These are phyloP conservation scores for Thysanoteuthis rhombus DNA, from an alignment of 2,888 invertebrate genomes.

Conservation along the genomic window DNA sequence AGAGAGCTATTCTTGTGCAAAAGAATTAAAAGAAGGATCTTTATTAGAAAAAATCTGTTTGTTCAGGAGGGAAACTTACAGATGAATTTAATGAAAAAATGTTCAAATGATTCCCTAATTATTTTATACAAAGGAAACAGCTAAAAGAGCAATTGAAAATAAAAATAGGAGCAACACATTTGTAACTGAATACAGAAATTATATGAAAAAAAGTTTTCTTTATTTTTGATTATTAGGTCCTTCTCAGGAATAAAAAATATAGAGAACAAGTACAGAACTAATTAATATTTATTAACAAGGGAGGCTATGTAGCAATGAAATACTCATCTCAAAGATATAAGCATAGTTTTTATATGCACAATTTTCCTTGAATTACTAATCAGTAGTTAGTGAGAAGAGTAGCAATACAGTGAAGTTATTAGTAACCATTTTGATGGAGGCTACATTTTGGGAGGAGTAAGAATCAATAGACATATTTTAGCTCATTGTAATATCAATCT, in stretches of 20 bases:
- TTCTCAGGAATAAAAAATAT: neutral
- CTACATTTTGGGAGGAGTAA: neutral
- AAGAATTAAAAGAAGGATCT: neutral
- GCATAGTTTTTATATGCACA: neutral
- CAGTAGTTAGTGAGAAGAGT: neutral
- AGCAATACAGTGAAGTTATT: neutral
- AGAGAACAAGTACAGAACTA: neutral
- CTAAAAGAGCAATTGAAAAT: neutral
- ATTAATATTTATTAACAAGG: conserved; percentile 12
- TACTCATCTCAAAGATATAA: too few relatives aligned
- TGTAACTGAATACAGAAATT: neutral
- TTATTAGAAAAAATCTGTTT: neutral
- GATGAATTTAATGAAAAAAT: neutral
- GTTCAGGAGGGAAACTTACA: neutral
- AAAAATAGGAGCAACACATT: neutral
- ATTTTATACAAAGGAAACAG: neutral
- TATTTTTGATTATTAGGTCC: neutral
- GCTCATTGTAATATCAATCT: neutral
- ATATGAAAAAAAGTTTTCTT: neutral
- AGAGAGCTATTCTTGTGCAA: neutral
- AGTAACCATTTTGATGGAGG: neutral
- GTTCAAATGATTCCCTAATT: neutral
- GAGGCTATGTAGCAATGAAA: neutral
- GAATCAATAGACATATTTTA: neutral
- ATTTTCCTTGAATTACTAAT: neutral